Evolutionary conservation across 2,888 invertebrate species (phyloP), one percentile per base, ranked within the genome.

Genomic region (Eucera pruinosa): DNA sequence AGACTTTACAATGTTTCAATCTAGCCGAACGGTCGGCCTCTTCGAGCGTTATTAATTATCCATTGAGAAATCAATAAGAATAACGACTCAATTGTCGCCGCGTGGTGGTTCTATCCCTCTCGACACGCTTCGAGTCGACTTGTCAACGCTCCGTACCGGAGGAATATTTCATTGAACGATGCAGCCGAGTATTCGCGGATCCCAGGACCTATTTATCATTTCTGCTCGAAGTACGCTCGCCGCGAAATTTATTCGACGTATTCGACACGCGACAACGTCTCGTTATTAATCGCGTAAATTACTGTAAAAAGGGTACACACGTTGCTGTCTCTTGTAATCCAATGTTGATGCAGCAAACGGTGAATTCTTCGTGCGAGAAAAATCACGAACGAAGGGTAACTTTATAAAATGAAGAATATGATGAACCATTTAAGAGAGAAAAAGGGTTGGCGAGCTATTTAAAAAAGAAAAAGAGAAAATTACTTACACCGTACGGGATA

Each of bases 21-120:
- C 80, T 69, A 11, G 7, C 55, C 33, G 62, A 30, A 60, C 66
- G 47, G 48, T 47, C 74, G 33, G 41, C 77, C 62, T 88, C 86
- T 78, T 64, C 80, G 43, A 18, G 36, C 81, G 83, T 89, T 90
- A 90, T 90, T 89, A 89, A 90, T 90, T 90, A 87, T 89, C 83
- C 81, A 65, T 76, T 78, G 79, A 70, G 74, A 41, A 58, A 77
- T 75, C 83, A 80, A 77, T 73, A 69, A 77, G 48, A 60, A 52
- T 67, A 68, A 77, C 58, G 54, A 57, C 65, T 82, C 82, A 73
- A 75, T 75, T 73, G 74, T 75, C 73, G 15, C 39, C 13, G 13
- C 20, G 27, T 13, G 3, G 5, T 20, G 6, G 23, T 43, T 52
- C n/a, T 41, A n/a, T 41, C n/a, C 50, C 13, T 4, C 60, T 18